Conservation (phyloP, 2,888 invertebrate genomes). For the Oxystoma pomonae region DNA sequence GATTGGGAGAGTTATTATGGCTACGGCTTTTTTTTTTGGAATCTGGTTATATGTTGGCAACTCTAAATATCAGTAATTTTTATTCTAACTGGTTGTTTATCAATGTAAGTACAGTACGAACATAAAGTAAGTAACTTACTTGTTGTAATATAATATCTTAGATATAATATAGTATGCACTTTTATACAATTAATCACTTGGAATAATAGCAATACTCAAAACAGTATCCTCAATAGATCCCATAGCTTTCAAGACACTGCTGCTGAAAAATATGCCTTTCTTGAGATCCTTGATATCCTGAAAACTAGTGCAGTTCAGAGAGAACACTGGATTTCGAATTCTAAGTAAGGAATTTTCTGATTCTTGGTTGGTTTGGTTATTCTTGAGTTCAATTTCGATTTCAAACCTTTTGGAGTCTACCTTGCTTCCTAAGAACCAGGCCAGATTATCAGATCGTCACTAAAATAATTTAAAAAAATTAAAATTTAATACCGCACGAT, state of each 20-base stretch:
- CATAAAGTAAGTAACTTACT: no score
- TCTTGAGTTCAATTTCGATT: constrained; percentile 35
- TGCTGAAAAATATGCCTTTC: constrained; percentile 37
- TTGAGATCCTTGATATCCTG: constrained; percentile 35
- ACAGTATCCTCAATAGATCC: constrained; percentile 11
- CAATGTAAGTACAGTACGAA: no score
- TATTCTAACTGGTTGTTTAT: no score
- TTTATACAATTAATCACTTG: no score
- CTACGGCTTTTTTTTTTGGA: no score
- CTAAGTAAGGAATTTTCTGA: constrained; percentile 33
- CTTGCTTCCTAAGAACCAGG: constrained; percentile 37
- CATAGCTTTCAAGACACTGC: constrained; percentile 25
- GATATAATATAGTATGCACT: no score
- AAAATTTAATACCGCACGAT: no score
- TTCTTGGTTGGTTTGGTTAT: constrained; percentile 21
- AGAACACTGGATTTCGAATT: constrained; percentile 35
- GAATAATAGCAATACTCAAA: constrained; percentile 11
- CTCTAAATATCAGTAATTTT: no score
- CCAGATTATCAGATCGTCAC: constrained; percentile 34
- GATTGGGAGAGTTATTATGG: no score
- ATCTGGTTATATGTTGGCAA: no score
- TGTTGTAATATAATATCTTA: no score
- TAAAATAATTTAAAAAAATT: constrained; percentile 10
- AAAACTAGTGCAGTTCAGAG: constrained; percentile 33
- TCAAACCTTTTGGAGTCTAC: constrained; percentile 35